Base-by-base conservation (phyloP, 2,797 vertebrate species). In the Poecilia wingei region DNA sequence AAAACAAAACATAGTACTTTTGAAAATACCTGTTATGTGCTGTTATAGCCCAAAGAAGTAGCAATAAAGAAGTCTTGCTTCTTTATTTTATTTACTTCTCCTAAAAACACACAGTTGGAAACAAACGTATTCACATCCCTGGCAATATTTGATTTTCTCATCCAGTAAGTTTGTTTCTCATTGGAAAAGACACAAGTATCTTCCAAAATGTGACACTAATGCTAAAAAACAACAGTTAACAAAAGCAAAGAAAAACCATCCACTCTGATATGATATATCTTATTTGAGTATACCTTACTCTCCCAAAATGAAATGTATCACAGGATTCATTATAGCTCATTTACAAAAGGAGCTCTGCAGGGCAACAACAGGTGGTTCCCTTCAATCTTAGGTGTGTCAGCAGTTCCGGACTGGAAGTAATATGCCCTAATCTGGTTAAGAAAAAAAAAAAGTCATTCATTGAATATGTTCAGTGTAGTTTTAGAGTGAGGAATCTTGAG, bases 331-430 rank as follows among this genome's bases (percentile, higher is more conserved):
- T 49, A 2, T 43, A 49, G 74, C 76, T 79, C 85, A 82, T 91
- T 87, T 89, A 81, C 74, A 84, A 76, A 83, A 75, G 55, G 20
- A 55, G 77, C 36, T 33, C 79, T 81, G 79, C 41, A 18, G 70
- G 81, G 82, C 88, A 76, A 79, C 33, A 85, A 83, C 93, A 93
- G 90, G 85, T 93, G 91, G 83, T 84, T 79, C 61, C n/a, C 7
- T 75, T 89, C 88, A 88, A 74, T 76, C 66, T 78, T 81, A 82
- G 83, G 80, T 51, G 74, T 68, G 66, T 77, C 72, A 59, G 64
- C 36, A 59, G 55, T 82, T 64, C 68, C 69, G 28, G 53, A 51
- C 33, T 41, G 31, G 22, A 57, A 18, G 1, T 39, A 73, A 36
- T 76, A 36, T 36, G 28, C 69, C 75, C 28, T 70, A 80, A 45